phyloP scores from a whole-genome alignment of 2,113 vertebrate genomes.

The Colossoma macropomum region DNA sequence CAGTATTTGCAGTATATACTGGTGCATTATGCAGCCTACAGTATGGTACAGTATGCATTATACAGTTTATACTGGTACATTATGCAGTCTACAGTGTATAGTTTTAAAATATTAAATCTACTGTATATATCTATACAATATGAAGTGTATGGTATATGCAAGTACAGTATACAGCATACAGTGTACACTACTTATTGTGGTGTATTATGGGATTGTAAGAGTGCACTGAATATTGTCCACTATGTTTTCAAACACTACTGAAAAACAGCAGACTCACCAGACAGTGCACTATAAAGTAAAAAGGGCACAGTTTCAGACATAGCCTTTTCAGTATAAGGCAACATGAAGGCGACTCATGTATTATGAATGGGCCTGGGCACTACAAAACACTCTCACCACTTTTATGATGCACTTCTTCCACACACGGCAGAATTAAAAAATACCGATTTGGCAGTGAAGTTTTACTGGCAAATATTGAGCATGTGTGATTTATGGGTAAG shows the following conservation, averaged over 20 bases:
- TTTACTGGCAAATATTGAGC: constrained; percentile 24
- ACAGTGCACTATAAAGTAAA: not conserved
- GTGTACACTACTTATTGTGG: not conserved
- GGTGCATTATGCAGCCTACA: no score
- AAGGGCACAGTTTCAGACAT: not conserved
- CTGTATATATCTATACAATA: no score
- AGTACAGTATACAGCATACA: no score
- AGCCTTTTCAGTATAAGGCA: not conserved
- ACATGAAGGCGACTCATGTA: not conserved
- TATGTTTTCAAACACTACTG: no score
- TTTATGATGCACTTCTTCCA: constrained; percentile 40
- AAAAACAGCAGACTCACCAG: not conserved
- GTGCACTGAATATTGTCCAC: no score
- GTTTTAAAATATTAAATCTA: no score
- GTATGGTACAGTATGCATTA: no score
- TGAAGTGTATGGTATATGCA: no score
- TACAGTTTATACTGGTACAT: no score
- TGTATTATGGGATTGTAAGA: no score
- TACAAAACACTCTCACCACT: not conserved
- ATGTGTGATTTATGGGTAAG: constrained; percentile 52
- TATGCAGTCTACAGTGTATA: no score
- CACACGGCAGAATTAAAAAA: constrained; percentile 40
- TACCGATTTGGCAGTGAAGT: constrained; percentile 42
- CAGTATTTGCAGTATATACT: no score
- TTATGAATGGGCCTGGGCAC: not conserved